Percentiles rank a stretch among this genome's conserved stretches.
phyloP scores from a whole-genome alignment of 2,797 vertebrate species.

The Muscicapa comitata region DNA sequence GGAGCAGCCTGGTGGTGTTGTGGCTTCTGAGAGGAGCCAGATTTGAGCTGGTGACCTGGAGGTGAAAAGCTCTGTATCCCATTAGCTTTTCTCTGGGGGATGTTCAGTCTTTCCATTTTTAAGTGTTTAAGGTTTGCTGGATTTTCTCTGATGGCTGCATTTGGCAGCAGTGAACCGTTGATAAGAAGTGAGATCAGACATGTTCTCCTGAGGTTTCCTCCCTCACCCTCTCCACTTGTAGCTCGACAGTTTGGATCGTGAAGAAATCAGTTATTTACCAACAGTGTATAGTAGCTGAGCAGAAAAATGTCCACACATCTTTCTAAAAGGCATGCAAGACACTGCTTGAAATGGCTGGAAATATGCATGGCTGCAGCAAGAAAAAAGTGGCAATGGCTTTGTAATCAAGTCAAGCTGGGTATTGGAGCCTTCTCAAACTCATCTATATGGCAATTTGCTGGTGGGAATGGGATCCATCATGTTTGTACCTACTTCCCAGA shows the following conservation, averaged over 20 bases:
- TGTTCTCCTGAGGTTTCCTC: not conserved
- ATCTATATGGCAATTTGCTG: not conserved
- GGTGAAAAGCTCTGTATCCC: conserved; percentile 28
- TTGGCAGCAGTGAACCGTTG: not conserved
- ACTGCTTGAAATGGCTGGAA: not conserved
- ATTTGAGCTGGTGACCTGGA: not conserved
- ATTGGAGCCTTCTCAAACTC: not conserved
- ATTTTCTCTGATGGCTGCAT: not conserved
- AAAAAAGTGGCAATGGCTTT: not conserved
- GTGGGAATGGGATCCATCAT: rapidly evolving
- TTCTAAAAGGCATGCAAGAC: not conserved
- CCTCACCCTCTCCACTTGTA: not conserved
- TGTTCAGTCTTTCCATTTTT: not conserved
- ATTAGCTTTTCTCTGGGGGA: not conserved
- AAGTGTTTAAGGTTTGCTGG: not conserved
- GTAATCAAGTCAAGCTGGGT: rapidly evolving
- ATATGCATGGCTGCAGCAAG: not conserved
- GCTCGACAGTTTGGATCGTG: not conserved
- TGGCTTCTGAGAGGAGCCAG: not conserved
- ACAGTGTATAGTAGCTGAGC: not conserved
- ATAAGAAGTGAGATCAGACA: not conserved
- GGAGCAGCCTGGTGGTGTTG: not conserved
- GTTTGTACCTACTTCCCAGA: not conserved
- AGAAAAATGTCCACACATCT: not conserved
- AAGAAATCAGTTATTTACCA: not conserved